Base-by-base conservation (phyloP, 1,140 invertebrate species). In the Aricia agestis region DNA sequence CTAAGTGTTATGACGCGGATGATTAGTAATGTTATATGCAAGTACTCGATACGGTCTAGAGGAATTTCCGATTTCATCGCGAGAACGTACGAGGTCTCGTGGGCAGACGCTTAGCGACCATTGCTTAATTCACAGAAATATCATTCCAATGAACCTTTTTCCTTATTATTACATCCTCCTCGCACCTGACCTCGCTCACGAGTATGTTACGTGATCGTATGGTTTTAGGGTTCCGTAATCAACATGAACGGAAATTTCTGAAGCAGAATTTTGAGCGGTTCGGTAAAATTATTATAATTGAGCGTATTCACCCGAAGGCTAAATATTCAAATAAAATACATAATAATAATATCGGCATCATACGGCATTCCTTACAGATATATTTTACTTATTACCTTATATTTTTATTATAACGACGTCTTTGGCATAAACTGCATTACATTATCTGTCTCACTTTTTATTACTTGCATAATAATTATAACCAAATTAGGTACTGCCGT, bases 41-140 rank as follows among this genome's bases (percentile, higher is more conserved):
- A 11, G 45, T 57, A 70, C 36, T 42, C 13, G 18, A 17, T 61
- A 19, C 6, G 59, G n/a, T 19, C 18, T 61, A 71, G 42, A 80
- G 83, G 83, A 71, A 85, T 83, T 85, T 81, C 83, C 83, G 77
- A 76, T 82, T 75, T 78, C 81, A 77, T 82, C 78, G 78, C 75
- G 80, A 81, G 45, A 69, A 58, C 52, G 25, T 68, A 71, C 74
- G 73, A 79, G 67, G 69, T 71, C 67, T 69, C 73, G 72, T 68
- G 67, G 69, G 67, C 65, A 66, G 76, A 80, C 76, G 75, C 77
- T 79, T 66, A 77, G 13, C 76, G 42, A 75, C 66, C 76, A 70
- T 69, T 63, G 71, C 72, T 36, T 76, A 69, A 19, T 82, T 81
- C 82, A 74, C 25, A 76, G 79, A 85, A 63, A 63, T 63, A 83